A percentile compares a stretch with the other conserved stretches of the same genome.
Evolutionary conservation across 64 coral and sea anemone genomes (phyloP).

Genomic region (Orbicella faveolata): DNA sequence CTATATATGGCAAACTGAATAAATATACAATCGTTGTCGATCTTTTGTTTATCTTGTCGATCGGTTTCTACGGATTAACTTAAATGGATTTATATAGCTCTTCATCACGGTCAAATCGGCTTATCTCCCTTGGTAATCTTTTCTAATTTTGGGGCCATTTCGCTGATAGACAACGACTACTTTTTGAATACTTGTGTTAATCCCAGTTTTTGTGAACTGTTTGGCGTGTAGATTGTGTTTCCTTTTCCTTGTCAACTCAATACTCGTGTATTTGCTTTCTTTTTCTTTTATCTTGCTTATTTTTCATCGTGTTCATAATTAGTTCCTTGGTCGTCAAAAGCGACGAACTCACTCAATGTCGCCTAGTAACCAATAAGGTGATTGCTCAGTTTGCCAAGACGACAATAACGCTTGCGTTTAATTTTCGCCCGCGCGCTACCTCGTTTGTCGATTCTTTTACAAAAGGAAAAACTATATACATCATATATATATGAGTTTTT

Average conservation of each 20-base stretch:
- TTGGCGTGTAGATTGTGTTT: neutral
- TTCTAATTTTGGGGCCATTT: neutral
- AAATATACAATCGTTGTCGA: neutral
- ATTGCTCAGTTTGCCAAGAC: constrained; percentile 30
- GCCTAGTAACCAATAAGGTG: neutral
- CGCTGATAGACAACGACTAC: neutral
- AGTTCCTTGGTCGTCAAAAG: neutral
- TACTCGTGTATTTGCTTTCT: neutral
- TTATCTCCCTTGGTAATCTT: constrained; percentile 24
- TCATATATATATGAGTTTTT: neutral
- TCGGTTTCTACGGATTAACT: constrained; percentile 23
- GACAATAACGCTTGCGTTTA: neutral
- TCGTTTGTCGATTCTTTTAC: neutral
- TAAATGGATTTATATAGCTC: neutral
- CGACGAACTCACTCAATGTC: neutral
- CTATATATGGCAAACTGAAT: too few species aligned
- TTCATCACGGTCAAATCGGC: constrained; percentile 18
- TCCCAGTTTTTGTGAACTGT: neutral
- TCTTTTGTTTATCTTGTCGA: neutral
- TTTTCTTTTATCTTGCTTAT: constrained; percentile 12
- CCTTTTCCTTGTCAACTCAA: neutral
- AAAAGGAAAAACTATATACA: too few species aligned
- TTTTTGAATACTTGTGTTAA: constrained; percentile 32
- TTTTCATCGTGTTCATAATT: neutral
- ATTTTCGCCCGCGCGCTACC: neutral